These are phyloP conservation scores for Caenorhabditis sp. DNA, from an alignment of 2,888 invertebrate genomes.

Conservation along the genomic window DNA sequence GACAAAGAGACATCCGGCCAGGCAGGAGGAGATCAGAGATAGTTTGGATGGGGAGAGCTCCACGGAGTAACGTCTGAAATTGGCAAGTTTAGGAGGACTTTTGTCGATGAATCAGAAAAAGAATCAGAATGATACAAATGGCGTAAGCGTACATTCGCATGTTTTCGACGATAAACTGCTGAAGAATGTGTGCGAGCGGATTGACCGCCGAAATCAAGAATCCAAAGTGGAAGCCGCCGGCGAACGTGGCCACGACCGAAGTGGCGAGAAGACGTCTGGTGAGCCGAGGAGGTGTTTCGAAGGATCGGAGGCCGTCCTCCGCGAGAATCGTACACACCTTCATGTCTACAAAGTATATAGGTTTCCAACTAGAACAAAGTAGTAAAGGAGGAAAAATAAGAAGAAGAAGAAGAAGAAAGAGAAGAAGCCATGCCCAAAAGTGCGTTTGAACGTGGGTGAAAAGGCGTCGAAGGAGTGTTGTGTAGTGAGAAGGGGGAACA, in stretches of 20 bases:
- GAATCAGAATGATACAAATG: background rate
- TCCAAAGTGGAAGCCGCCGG: constrained; percentile 74
- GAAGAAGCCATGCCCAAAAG: constrained; percentile 12
- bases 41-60: constrained; percentile 14
- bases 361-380: no score
- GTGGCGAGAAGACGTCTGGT: constrained; percentile 55
- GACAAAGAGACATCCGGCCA: constrained; percentile 72
- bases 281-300: constrained; percentile 11
- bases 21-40: constrained; percentile 66
- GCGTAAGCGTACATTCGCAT: constrained; percentile 39
- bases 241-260: constrained; percentile 62
- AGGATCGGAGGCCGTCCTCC: background rate
- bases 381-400: background rate
- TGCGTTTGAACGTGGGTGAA: constrained; percentile 17
- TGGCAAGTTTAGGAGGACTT: background rate
- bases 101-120: background rate
- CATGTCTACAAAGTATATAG: no score
- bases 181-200: constrained; percentile 70
- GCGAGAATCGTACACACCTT: constrained; percentile 1
- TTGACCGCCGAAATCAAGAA: constrained; percentile 73
- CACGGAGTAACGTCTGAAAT: constrained; percentile 50
- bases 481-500: constrained; percentile 1
- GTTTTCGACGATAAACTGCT: constrained; percentile 64
- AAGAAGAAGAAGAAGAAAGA: constrained; percentile 11
- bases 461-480: constrained; percentile 11